phyloP scores from a whole-genome alignment of 2,888 invertebrate species.

The Metalampra italica region DNA sequence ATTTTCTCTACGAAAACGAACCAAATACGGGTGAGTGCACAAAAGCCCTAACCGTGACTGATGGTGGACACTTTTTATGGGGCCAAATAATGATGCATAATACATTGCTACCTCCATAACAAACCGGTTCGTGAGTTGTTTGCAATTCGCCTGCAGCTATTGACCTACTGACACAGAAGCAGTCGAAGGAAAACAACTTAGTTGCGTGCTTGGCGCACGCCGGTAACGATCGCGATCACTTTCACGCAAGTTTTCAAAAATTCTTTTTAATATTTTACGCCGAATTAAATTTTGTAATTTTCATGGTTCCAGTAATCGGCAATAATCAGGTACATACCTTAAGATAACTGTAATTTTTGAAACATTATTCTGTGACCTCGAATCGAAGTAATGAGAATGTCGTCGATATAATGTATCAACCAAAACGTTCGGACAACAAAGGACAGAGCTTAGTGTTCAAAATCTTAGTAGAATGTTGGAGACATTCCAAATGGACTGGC shows the following conservation, averaged over 20 bases:
- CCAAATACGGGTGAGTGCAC: too few species aligned
- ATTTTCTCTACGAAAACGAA: too few species aligned
- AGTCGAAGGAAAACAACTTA: conserved; percentile 65
- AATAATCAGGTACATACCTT: too few species aligned
- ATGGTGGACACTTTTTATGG: conserved; percentile 2
- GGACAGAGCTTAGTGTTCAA: conserved; percentile 33
- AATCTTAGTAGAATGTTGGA: conserved; percentile 54
- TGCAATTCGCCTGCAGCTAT: conserved; percentile 66
- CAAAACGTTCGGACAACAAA: conserved; percentile 3
- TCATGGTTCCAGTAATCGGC: too few species aligned
- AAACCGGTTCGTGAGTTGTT: conserved; percentile 60
- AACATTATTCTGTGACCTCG: not conserved
- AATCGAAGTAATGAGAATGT: not conserved
- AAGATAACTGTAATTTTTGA: not conserved
- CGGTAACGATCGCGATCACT: conserved; percentile 7
- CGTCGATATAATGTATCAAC: not conserved
- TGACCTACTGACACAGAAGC: conserved; percentile 73
- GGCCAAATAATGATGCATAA: conserved; percentile 10
- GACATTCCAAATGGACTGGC: conserved; percentile 61
- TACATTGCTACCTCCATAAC: conserved; percentile 11
- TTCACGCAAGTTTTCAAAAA: not conserved
- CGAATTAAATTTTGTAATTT: not conserved
- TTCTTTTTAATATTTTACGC: not conserved
- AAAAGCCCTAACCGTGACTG: not conserved
- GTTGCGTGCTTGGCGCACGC: conserved; percentile 49